Evolutionary conservation across 2,797 vertebrate genomes (phyloP).

Genomic region (Chloroceryle inda): DNA sequence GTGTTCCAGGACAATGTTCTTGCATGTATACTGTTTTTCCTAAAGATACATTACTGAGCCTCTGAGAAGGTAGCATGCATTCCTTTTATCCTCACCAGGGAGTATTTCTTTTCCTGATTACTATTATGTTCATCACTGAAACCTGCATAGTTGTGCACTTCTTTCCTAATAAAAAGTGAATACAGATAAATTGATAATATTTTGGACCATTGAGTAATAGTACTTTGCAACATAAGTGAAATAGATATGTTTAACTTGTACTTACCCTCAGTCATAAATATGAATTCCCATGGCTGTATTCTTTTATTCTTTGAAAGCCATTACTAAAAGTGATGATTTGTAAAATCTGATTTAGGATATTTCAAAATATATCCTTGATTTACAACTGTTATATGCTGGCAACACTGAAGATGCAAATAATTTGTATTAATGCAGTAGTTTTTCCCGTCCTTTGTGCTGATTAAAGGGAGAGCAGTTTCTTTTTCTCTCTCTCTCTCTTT

Average conservation of each 20-base stretch:
- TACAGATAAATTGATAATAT: conserved; percentile 43
- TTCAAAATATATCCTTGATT: conserved; percentile 55
- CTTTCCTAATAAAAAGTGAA: conserved; percentile 44
- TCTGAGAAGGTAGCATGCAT: not conserved
- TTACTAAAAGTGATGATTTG: conserved; percentile 42
- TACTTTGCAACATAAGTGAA: conserved; percentile 20
- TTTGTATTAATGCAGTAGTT: conserved; percentile 53
- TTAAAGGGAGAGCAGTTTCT: conserved; percentile 49
- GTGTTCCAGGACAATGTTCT: not conserved
- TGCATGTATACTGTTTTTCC: not conserved
- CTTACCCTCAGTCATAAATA: not conserved
- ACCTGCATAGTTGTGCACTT: not conserved
- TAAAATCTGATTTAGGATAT: conserved; percentile 64
- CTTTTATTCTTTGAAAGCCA: conserved; percentile 59
- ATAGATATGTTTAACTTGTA: conserved; percentile 38
- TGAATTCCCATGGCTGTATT: conserved; percentile 37
- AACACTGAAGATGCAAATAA: conserved; percentile 59
- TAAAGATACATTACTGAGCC: not conserved
- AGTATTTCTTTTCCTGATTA: conserved; percentile 18
- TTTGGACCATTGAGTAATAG: not conserved
- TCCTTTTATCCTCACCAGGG: not conserved
- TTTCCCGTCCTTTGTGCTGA: conserved; percentile 45
- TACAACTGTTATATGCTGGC: conserved; percentile 55
- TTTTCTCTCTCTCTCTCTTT: accelerated
- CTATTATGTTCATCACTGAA: conserved; percentile 1